These are phyloP conservation scores for Callaeas wilsoni DNA, from an alignment of 2,113 vertebrate species.

Conservation along the genomic window DNA sequence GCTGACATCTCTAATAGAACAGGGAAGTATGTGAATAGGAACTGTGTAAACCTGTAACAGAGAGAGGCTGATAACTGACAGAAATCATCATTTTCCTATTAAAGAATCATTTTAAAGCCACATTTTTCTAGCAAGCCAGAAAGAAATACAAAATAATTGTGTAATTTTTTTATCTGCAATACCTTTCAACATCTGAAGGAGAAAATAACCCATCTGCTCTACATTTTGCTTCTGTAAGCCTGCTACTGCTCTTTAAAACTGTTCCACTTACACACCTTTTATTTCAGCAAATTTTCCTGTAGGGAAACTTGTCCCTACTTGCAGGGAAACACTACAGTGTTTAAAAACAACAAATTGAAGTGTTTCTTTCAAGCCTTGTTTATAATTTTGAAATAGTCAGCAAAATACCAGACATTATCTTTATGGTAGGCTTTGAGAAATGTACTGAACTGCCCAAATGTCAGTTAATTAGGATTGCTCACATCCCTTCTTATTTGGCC, in stretches of 20 bases:
- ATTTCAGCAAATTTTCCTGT: neutral
- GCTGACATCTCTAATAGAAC: neutral
- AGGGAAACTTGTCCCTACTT: neutral
- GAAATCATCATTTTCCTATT: neutral
- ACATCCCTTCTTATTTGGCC: neutral
- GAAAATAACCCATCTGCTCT: neutral
- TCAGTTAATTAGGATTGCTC: neutral
- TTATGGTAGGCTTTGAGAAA: neutral
- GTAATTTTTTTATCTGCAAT: neutral
- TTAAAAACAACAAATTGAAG: neutral
- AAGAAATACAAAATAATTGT: neutral
- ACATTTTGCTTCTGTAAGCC: neutral
- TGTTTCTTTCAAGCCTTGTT: neutral
- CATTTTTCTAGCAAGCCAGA: neutral
- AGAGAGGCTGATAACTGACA: neutral
- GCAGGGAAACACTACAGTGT: neutral
- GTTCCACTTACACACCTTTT: neutral
- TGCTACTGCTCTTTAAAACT: neutral
- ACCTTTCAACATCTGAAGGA: neutral
- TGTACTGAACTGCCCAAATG: accelerated
- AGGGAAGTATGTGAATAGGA: neutral
- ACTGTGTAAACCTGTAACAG: neutral
- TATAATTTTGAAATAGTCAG: neutral
- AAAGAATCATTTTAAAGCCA: neutral
- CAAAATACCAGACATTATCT: neutral